Conservation (phyloP, 2,797 vertebrate species). For the Enteromius mattozi region DNA sequence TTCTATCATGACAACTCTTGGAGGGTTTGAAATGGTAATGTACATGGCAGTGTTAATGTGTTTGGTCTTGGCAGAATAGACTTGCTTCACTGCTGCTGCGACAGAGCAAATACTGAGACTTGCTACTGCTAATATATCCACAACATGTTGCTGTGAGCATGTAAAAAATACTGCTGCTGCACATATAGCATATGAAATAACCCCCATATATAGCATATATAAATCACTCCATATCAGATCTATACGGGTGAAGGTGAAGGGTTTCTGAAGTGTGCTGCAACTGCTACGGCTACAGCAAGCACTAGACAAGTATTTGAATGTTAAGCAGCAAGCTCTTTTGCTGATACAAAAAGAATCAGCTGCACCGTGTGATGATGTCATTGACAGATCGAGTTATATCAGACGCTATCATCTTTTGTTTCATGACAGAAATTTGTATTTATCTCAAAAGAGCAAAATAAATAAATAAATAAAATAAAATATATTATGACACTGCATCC, state of each 20-base stretch:
- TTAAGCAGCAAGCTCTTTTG: background rate
- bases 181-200: background rate
- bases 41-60: too few relatives aligned
- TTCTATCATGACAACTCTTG: too few relatives aligned
- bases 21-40: too few relatives aligned
- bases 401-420: background rate
- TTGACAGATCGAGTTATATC: background rate
- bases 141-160: background rate
- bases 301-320: background rate
- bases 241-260: background rate
- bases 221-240: background rate
- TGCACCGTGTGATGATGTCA: background rate
- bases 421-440: background rate
- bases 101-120: background rate
- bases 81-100: background rate
- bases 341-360: background rate
- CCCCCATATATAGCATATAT: background rate
- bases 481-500: background rate
- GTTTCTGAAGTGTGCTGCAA: background rate
- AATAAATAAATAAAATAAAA: background rate
- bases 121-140: background rate
- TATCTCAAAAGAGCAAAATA: background rate
- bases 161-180: background rate
- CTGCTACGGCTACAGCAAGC: background rate
- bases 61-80: too few relatives aligned